Evolutionary conservation across 2,113 vertebrate species (phyloP).

Genomic region (Notiomystis cincta): DNA sequence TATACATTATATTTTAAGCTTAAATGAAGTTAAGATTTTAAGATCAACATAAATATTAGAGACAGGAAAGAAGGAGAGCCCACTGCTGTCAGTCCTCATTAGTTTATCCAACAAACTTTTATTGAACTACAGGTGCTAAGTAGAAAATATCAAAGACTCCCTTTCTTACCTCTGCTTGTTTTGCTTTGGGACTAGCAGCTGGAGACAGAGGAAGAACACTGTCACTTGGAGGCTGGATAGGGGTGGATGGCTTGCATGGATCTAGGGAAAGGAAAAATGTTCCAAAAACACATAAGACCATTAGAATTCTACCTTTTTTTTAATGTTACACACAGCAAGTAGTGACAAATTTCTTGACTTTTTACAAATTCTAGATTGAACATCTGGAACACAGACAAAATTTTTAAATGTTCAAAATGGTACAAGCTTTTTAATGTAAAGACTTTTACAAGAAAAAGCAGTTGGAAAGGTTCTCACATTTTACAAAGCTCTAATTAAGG

Average conservation of each 20-base stretch:
- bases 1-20: neutral
- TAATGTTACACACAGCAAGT: neutral
- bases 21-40: neutral
- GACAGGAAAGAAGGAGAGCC: neutral
- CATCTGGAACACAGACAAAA: neutral
- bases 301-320: neutral
- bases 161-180: constrained; percentile 66
- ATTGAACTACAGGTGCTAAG: neutral
- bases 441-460: neutral
- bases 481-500: neutral
- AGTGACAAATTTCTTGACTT: neutral
- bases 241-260: constrained; percentile 18
- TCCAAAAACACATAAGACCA: neutral
- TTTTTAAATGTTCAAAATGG: neutral
- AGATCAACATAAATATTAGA: neutral
- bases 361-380: neutral
- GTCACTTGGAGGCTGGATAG: neutral
- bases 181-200: constrained; percentile 34
- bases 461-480: neutral
- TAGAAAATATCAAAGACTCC: neutral
- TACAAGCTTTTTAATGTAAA: neutral
- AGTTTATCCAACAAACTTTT: neutral
- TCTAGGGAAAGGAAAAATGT: constrained; percentile 31
- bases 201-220: constrained; percentile 19
- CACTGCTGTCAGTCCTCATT: neutral